Evolutionary conservation across 2,113 vertebrate species (phyloP), one percentile per base, ranked within the genome.

Genomic region (Orycteropus afer): DNA sequence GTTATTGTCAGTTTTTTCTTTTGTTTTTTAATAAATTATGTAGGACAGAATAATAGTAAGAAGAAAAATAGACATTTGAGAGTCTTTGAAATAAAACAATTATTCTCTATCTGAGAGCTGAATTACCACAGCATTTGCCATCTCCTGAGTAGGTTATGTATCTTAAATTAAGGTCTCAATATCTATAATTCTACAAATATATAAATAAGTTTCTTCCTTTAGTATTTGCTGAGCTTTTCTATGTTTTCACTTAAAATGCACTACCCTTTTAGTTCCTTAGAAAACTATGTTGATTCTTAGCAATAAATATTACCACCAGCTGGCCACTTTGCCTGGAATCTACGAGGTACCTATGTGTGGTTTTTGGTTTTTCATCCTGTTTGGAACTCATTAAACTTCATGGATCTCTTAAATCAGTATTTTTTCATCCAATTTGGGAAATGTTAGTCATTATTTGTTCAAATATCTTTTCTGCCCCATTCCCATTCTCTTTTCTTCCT

Each of bases 111-210:
- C 18, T 88, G 57, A 92, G 55, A 81, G 59, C 51, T 76, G 81
- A 81, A 93, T 81, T 81, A 67, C 47, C 29, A 74, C 12, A 10
- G 14, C 74, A 91, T 85, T 77, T 89, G 51, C 59, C 40, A 90
- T 15, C 40, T 92, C 34, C 71, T 73, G 57, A 71, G 45, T 20
- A 81, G 34, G 77, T 45, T 82, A 22, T 7, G 4, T 49, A 90
- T 40, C 77, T 90, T 90, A 84, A 88, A 67, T 90, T 90, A 95
- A 86, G 25, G 57, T 77, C 37, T 93, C 49, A 93, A 47, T 34
- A 1, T 82, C 49, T 87, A 59, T 61, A 12, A 79, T 65, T 86
- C 71, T 59, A 86, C 83, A 74, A 79, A n/a, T 49, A 34, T 14
- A 45, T 20, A 94, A 76, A 23, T 57, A 12, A 86, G 40, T 89